These are phyloP conservation scores for Porites lobata DNA, from an alignment of 92 coral and sea anemone genomes.

Conservation along the genomic window DNA sequence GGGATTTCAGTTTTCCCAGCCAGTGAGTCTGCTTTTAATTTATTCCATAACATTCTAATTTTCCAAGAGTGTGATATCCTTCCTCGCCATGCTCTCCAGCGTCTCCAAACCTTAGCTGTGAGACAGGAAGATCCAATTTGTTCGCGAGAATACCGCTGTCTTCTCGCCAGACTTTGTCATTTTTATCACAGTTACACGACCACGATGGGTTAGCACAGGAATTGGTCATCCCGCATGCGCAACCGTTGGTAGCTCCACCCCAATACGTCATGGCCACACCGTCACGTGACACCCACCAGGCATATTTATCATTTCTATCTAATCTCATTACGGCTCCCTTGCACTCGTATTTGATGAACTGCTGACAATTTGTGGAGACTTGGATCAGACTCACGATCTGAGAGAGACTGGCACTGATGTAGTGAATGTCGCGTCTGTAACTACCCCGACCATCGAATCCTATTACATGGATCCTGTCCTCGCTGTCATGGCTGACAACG, in stretches of 20 bases:
- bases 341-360: slow-evolving; percentile 41
- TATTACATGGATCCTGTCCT: slow-evolving; percentile 5
- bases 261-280: slow-evolving; percentile 14
- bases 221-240: slow-evolving; percentile 23
- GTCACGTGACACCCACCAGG: slow-evolving; percentile 13
- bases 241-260: background rate
- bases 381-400: slow-evolving; percentile 20
- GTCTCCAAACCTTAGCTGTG: slow-evolving; percentile 59
- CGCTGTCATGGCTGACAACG: slow-evolving; percentile 61
- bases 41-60: background rate
- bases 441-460: slow-evolving; percentile 1
- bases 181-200: slow-evolving; percentile 48
- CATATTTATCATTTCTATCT: too few relatives aligned
- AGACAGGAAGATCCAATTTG: slow-evolving; percentile 47
- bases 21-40: background rate
- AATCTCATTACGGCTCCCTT: background rate
- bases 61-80: slow-evolving; percentile 59
- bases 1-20: too few relatives aligned
- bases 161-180: slow-evolving; percentile 19
- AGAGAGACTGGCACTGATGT: slow-evolving; percentile 17
- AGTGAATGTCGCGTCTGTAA: slow-evolving; percentile 7
- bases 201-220: background rate
- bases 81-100: slow-evolving; percentile 4
- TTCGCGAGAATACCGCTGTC: slow-evolving; percentile 47
- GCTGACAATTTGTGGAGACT: slow-evolving; percentile 21